Percentiles rank a stretch among this genome's conserved stretches.
Conservation (phyloP, 1,140 invertebrate species). For the Drosophila kohkoa region DNA sequence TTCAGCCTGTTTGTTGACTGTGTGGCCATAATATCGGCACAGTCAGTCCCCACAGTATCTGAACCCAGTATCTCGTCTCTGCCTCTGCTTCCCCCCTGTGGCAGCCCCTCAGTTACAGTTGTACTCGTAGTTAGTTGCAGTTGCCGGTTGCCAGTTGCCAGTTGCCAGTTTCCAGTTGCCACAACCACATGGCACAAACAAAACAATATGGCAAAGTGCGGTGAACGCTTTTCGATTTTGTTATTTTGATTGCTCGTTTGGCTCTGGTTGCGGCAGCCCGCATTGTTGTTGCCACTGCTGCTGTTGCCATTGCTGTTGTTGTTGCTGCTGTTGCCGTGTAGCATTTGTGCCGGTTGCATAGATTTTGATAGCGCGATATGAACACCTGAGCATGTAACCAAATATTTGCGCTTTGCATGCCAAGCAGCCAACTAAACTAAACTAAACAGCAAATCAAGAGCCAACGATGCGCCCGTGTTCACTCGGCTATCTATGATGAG, state of each 20-base stretch:
- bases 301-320: not conserved
- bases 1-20: conserved; percentile 48
- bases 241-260: conserved; percentile 68
- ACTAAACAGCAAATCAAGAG: conserved; percentile 31
- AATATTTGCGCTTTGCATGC: conserved; percentile 48
- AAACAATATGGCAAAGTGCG: conserved; percentile 59
- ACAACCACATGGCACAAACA: conserved; percentile 42
- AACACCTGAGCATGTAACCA: conserved; percentile 53
- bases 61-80: too few species aligned
- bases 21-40: conserved; percentile 55
- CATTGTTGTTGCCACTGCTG: conserved; percentile 31
- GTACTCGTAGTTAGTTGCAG: conserved; percentile 12
- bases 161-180: conserved; percentile 22
- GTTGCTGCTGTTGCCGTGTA: not conserved
- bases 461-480: conserved; percentile 10
- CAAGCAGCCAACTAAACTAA: conserved; percentile 31
- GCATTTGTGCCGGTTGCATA: conserved; percentile 35
- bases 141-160: conserved; percentile 16
- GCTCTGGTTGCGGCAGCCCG: conserved; percentile 36
- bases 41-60: not conserved
- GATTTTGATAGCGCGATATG: conserved; percentile 52
- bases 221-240: conserved; percentile 57
- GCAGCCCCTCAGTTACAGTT: not conserved
- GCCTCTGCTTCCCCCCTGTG: not conserved
- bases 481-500: not conserved